A percentile compares a stretch with the other conserved stretches of the same genome.
Evolutionary conservation across 2,113 vertebrate genomes (phyloP).

Genomic region (Syrrhaptes paradoxus): DNA sequence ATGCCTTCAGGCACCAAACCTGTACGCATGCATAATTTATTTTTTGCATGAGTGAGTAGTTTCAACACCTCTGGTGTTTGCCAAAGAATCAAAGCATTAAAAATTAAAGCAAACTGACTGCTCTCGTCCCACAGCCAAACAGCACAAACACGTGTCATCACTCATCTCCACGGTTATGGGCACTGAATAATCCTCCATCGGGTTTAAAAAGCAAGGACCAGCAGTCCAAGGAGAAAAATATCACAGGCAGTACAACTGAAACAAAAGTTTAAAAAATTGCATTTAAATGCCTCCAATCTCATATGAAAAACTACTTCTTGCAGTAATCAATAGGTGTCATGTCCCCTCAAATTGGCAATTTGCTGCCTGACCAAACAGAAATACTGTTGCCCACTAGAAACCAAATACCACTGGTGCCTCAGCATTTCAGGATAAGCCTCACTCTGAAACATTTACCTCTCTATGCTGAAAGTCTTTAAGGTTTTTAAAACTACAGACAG

Average conservation of each 20-base stretch:
- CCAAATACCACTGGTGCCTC: fast-evolving
- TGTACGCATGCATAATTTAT: neutral
- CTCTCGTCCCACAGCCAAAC: neutral
- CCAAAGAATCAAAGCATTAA: neutral
- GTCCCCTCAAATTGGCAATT: neutral
- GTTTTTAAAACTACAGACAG: neutral
- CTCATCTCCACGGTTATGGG: fast-evolving
- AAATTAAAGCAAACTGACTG: neutral
- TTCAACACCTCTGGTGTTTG: neutral
- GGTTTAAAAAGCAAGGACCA: neutral
- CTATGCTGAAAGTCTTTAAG: neutral
- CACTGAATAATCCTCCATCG: neutral
- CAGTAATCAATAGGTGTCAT: neutral
- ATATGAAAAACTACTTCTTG: neutral
- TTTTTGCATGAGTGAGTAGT: neutral
- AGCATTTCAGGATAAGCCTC: neutral
- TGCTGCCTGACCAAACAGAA: neutral
- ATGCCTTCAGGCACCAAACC: neutral
- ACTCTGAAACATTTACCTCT: neutral
- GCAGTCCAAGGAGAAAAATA: neutral
- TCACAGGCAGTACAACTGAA: neutral
- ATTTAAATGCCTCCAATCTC: neutral
- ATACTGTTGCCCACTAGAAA: neutral
- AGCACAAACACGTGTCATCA: neutral
- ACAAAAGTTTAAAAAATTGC: neutral